Evolutionary conservation across 2,888 invertebrate species (phyloP), one percentile per base, ranked within the genome.

Genomic region (Elegia similella): DNA sequence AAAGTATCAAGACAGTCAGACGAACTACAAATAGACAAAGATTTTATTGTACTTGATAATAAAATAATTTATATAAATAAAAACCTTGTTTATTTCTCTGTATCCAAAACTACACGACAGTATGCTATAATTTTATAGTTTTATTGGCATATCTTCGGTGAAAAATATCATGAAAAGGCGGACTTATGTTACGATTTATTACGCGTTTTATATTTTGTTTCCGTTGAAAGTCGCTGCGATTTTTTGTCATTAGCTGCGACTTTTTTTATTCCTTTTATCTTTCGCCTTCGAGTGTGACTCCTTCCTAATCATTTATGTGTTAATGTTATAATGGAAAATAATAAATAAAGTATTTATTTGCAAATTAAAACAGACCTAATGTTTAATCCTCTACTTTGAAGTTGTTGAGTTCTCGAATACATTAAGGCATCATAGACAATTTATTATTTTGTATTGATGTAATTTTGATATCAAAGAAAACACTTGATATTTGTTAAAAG

Each of bases 121-220:
- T 78, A 75, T 72, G 81, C 76, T 80, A 84, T 85, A 86, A 85
- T 86, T 81, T 89, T 76, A 89, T 88, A 87, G 88, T 88, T 89
- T 88, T 89, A 89, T 89, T 80, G 77, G 80, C 73, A 77, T 80
- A 73, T 72, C 69, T 62, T 69, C 67, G 57, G 64, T 67, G 75
- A 68, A 73, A 73, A 84, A 83, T 83, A 86, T 79, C 81, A 81
- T 77, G 81, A 81, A 82, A 78, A 83, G 78, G 78, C 82, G 80
- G 74, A 70, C 69, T 64, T 59, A 64, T 65, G 62, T 62, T 62
- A 75, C 75, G 76, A 89, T 85, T 89, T 88, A 89, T 88, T 78
- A 75, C 75, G 54, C 72, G 68, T 82, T 55, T 83, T 81, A 87
- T 81, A 81, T 82, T 85, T 82, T 82, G 82, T 84, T 85, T 88